Conservation (phyloP, 2,797 vertebrate species). For the Micromesistius poutassou region DNA sequence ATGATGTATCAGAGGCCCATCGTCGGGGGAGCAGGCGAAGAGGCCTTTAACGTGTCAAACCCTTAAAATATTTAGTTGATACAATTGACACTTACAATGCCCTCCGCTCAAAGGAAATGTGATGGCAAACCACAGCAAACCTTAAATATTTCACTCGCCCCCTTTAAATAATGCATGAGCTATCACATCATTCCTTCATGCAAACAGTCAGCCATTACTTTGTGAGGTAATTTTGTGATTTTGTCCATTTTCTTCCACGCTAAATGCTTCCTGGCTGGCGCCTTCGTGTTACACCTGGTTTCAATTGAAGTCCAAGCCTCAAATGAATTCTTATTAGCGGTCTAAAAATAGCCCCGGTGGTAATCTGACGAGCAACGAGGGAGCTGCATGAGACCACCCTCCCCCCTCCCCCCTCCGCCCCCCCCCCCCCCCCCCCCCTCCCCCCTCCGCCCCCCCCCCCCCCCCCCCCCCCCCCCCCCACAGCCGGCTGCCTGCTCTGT, state of each 20-base stretch:
- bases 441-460: too few relatives aligned
- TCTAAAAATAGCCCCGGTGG: constrained; percentile 70
- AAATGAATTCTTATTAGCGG: constrained; percentile 71
- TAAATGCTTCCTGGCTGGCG: constrained; percentile 23
- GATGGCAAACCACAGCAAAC: constrained; percentile 48
- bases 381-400: constrained; percentile 52
- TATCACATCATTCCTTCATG: constrained; percentile 19
- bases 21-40: constrained; percentile 41
- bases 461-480: not conserved
- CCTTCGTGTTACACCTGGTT: constrained; percentile 60
- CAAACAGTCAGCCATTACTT: constrained; percentile 3
- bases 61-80: constrained; percentile 64
- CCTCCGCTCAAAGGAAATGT: constrained; percentile 48
- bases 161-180: constrained; percentile 41
- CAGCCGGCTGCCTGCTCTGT: constrained; percentile 43
- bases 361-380: constrained; percentile 65
- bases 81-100: constrained; percentile 54
- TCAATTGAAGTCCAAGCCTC: constrained; percentile 52
- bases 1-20: constrained; percentile 53
- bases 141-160: constrained; percentile 52
- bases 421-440: too few relatives aligned
- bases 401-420: too few relatives aligned
- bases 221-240: constrained; percentile 1
- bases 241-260: constrained; percentile 20
- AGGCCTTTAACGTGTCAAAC: constrained; percentile 52